phyloP scores from a whole-genome alignment of 2,113 vertebrate genomes.

The Megaceryle torquata region DNA sequence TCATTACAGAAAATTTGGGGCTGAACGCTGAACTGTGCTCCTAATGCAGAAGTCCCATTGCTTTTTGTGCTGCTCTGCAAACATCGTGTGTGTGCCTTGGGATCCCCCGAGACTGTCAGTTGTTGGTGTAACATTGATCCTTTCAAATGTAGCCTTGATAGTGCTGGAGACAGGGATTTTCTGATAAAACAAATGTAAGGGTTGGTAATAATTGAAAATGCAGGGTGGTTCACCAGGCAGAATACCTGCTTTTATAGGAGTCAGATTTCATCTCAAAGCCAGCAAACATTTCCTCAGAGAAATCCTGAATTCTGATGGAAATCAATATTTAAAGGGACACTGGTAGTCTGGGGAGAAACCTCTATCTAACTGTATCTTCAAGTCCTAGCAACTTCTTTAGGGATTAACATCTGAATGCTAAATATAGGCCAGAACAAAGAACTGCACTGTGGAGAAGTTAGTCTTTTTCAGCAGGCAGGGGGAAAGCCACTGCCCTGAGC shows the following conservation, averaged over 20 bases:
- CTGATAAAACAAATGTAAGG: conserved; percentile 27
- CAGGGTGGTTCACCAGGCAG: background rate
- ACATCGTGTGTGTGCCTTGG: background rate
- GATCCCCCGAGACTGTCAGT: background rate
- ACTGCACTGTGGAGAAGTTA: background rate
- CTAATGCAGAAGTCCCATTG: background rate
- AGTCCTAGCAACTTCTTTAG: background rate
- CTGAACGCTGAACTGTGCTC: background rate
- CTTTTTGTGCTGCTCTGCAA: background rate
- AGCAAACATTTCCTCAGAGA: background rate
- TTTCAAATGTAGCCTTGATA: background rate
- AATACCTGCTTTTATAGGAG: background rate
- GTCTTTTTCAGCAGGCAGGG: background rate
- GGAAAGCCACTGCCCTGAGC: background rate
- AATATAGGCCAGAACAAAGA: background rate
- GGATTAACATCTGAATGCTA: background rate
- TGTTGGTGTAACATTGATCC: background rate
- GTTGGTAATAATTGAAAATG: conserved; percentile 19
- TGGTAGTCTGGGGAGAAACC: background rate
- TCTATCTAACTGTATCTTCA: background rate
- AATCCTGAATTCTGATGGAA: background rate
- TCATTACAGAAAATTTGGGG: background rate
- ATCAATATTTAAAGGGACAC: background rate
- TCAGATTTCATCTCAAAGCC: background rate
- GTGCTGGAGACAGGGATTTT: conserved; percentile 15